phyloP scores from a whole-genome alignment of 1,140 invertebrate species.

The Bombus confusus region DNA sequence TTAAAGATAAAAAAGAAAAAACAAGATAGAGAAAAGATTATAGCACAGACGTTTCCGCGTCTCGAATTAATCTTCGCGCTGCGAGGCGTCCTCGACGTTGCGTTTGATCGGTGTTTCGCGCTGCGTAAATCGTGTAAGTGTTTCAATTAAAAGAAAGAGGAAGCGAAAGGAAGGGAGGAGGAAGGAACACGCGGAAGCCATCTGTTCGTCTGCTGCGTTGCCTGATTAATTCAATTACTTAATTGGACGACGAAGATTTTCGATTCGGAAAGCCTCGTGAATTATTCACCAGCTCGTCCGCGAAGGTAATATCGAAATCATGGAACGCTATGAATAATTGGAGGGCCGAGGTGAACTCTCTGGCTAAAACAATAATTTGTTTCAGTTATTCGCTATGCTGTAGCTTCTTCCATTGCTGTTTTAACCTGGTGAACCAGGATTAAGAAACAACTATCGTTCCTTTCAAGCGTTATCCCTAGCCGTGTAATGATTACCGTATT shows the following conservation, averaged over 20 bases:
- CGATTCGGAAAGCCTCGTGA: background rate
- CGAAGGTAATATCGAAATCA: background rate
- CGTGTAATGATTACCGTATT: background rate
- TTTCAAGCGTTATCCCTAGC: background rate
- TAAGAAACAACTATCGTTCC: background rate
- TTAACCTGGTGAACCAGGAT: background rate
- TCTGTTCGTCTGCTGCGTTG: background rate
- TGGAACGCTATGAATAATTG: constrained; percentile 5
- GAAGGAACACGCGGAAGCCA: background rate
- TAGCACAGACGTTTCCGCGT: background rate
- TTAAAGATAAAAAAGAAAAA: background rate
- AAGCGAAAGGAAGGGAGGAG: too few species aligned
- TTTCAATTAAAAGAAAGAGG: background rate
- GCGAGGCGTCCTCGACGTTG: background rate
- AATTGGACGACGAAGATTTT: constrained; percentile 33
- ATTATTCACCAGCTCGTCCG: constrained; percentile 23
- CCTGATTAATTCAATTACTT: constrained; percentile 28
- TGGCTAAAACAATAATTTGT: background rate
- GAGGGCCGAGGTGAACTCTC: background rate
- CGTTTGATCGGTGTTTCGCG: background rate
- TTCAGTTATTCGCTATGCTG: background rate
- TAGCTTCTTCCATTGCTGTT: background rate
- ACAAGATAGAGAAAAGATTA: background rate
- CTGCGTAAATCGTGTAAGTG: background rate
- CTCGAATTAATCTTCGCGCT: background rate